Evolutionary conservation across 2,113 vertebrate genomes (phyloP), one percentile per base, ranked within the genome.

Genomic region (Tenebrosternarchus preto): DNA sequence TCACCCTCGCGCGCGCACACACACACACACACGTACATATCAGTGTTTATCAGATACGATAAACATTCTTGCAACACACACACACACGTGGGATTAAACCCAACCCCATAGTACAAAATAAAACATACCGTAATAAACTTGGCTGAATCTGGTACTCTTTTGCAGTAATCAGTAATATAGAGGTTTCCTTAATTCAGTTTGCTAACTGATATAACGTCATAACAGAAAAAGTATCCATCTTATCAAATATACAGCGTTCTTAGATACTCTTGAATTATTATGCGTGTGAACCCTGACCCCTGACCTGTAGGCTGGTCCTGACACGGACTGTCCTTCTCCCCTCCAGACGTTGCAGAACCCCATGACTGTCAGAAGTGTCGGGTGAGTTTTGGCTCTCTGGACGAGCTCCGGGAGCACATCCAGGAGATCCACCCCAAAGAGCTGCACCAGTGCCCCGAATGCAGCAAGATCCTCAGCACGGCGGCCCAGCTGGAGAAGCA

Each of bases 321-420:
- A 36, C 11, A 55, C 11, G 17, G 17, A n/a, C 63, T 33, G 16
- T 66, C 0, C 19, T 29, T 77, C 22, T 75, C 7, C 61, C 29
- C 16, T 4, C 33, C 89, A 98, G 96, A 95, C 78, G 83, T 95
- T 0, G 92, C 92, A 25, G 93, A 95, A 80, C 94, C 95, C 3
- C 95, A 95, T 0, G 95, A 96, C 85, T 98, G 96, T 88, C 95
- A 94, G 90, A 97, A 96, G 56, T 97, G 95, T 78, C 89, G 91
- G 16, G 91, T 97, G 89, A 98, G 95, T 85, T 98, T 98, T 87
- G 84, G 92, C 20, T 93, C 95, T 0, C 82, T 95, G 81, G 95
- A 95, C 82, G 95, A 98, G 8, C 95, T 96, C 83, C 89, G 87
- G 8, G 90, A 91, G 84, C 95, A 96, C 43, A 90, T 97, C 80